Evolutionary conservation across 2,113 vertebrate species (phyloP), one percentile per base, ranked within the genome.

Genomic region (Halichoeres trimaculatus): DNA sequence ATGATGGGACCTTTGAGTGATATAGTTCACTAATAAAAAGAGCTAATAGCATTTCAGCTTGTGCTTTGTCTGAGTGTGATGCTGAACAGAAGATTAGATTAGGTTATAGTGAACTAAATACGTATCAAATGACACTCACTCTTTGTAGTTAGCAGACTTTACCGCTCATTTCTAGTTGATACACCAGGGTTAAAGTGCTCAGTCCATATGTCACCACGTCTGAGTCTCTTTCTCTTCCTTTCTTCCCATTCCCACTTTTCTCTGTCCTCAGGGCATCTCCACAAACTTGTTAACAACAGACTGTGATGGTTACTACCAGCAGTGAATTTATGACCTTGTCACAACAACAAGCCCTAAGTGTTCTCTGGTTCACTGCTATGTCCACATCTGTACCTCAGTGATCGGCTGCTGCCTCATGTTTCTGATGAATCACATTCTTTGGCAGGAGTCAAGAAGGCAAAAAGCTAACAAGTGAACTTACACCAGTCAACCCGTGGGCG

Each of bases 391-490:
- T 60, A 62, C 45, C 13, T 71, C 55, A 48, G 45, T 47, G 24
- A 76, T 80, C 41, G 34, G 67, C 23, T 51, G 16, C 53, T 22
- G 0, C 17, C 0, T 24, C 57, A 13, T 65, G 41, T n/a, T 38
- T 1, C 8, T 71, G 52, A 76, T 76, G 41, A 74, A 71, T 74
- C 53, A 36, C 17, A 30, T 43, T 61, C 4, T 59, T 58, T 78
- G 65, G 78, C 59, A 76, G 17, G 20, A 47, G 70, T 53, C 47
- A 67, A 59, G 47, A 34, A 57, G 67, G 50, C n/a, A 47, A 79
- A 78, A 67, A 73, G 79, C 77, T 69, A 88, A 86, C 70, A 72
- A 70, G 59, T 47, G 65, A 52, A n/a, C 59, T 63, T 58, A 76
- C 52, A 54, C 66, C 76, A 80, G 83, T 81, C 78, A 36, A 38